Conservation (phyloP, 2,797 vertebrate genomes). For the Tiaroga cobitis region DNA sequence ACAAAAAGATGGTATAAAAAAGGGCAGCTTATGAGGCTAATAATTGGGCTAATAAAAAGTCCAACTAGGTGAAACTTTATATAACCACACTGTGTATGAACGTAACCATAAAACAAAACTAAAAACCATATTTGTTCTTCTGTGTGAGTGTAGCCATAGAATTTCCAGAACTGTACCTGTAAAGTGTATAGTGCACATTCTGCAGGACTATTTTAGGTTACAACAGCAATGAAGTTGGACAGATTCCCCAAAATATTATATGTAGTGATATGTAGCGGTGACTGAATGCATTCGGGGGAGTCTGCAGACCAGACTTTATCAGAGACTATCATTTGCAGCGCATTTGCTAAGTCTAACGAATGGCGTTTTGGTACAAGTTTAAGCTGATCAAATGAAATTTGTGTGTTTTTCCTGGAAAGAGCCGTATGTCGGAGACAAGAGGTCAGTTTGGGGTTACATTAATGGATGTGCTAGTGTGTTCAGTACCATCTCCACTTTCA, state of each 20-base stretch:
- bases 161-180: background rate
- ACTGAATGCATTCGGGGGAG: constrained; percentile 29
- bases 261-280: constrained; percentile 38
- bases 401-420: constrained; percentile 55
- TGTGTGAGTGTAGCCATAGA: background rate
- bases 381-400: constrained; percentile 41
- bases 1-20: background rate
- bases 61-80: background rate
- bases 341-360: constrained; percentile 40
- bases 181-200: background rate
- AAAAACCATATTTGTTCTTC: background rate
- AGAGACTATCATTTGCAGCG: constrained; percentile 34
- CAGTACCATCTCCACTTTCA: constrained; percentile 26
- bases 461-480: constrained; percentile 52
- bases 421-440: constrained; percentile 24
- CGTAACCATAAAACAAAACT: background rate
- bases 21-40: background rate
- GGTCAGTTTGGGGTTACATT: constrained; percentile 50
- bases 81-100: background rate
- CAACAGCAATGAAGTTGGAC: constrained; percentile 24
- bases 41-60: background rate
- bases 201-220: constrained; percentile 26
- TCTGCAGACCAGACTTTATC: constrained; percentile 35
- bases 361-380: constrained; percentile 36
- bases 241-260: constrained; percentile 47